Conservation (phyloP, 1,140 invertebrate species). For the Penaeus chinensis region DNA sequence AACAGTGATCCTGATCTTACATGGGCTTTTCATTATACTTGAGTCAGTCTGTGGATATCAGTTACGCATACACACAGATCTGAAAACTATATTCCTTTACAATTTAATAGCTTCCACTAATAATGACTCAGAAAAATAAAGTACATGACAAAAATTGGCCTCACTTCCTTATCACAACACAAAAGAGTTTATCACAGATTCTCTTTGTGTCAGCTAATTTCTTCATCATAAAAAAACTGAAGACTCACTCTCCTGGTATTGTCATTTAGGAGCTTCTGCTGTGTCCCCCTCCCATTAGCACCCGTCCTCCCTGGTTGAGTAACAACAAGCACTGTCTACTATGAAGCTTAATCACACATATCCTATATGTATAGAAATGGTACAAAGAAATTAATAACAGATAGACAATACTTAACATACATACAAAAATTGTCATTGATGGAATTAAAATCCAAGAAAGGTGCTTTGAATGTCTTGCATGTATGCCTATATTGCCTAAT, state of each 20-base stretch:
- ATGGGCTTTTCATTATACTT: background rate
- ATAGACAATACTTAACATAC: conserved; percentile 53
- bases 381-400: conserved; percentile 59
- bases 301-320: conserved; percentile 52
- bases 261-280: too few species aligned
- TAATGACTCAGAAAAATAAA: too few species aligned
- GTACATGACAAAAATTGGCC: too few species aligned
- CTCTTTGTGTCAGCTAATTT: too few species aligned
- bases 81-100: too few species aligned
- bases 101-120: too few species aligned
- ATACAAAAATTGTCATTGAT: conserved; percentile 53
- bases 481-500: conserved; percentile 59
- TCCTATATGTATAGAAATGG: conserved; percentile 56
- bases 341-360: conserved; percentile 58
- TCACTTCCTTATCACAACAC: too few species aligned
- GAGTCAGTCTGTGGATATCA: background rate
- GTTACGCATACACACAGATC: too few species aligned
- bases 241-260: too few species aligned
- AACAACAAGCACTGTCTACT: conserved; percentile 56
- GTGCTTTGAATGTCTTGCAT: conserved; percentile 54
- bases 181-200: too few species aligned
- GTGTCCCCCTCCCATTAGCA: conserved; percentile 57
- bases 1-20: conserved; percentile 26
- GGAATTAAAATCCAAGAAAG: conserved; percentile 36
- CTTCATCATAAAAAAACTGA: too few species aligned